Evolutionary conservation across 2,888 invertebrate species (phyloP).

Genomic region (Cryptophagus acutangulus): DNA sequence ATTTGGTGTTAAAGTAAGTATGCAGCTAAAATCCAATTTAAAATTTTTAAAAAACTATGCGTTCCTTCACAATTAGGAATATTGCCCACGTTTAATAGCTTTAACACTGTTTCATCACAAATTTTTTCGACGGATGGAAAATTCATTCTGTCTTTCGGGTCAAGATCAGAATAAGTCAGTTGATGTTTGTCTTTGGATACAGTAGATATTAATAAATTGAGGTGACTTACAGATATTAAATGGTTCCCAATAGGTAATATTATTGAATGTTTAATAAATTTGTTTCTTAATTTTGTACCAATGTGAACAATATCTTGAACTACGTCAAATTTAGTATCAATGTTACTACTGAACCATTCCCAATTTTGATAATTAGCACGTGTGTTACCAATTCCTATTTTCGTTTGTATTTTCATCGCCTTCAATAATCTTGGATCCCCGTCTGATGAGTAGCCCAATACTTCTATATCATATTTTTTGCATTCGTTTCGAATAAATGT

Average conservation of each 20-base stretch:
- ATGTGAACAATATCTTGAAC: constrained; percentile 31
- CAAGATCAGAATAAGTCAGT: constrained; percentile 19
- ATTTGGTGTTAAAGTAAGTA: constrained; percentile 8
- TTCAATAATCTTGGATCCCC: constrained; percentile 15
- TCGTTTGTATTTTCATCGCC: constrained; percentile 12
- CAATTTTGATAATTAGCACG: constrained; percentile 5
- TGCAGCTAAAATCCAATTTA: constrained; percentile 8
- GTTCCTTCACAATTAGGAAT: constrained; percentile 11
- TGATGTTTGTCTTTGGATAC: constrained; percentile 28
- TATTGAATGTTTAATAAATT: constrained; percentile 25
- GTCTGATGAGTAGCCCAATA: constrained; percentile 17
- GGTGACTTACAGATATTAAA: constrained; percentile 23
- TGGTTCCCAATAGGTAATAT: constrained; percentile 25
- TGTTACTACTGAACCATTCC: constrained; percentile 18
- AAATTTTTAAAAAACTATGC: constrained; percentile 9
- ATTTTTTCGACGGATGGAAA: constrained; percentile 27
- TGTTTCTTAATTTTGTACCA: constrained; percentile 26
- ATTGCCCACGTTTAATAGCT: constrained; percentile 5
- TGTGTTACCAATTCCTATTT: not conserved
- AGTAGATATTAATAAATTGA: constrained; percentile 19
- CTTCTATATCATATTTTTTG: constrained; percentile 8
- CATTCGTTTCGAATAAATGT: constrained; percentile 7
- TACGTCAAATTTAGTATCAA: constrained; percentile 13
- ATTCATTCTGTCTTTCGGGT: constrained; percentile 29
- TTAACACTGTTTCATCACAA: constrained; percentile 15